phyloP scores from a whole-genome alignment of 2,888 invertebrate genomes.

The Nephrotoma appendiculata region DNA sequence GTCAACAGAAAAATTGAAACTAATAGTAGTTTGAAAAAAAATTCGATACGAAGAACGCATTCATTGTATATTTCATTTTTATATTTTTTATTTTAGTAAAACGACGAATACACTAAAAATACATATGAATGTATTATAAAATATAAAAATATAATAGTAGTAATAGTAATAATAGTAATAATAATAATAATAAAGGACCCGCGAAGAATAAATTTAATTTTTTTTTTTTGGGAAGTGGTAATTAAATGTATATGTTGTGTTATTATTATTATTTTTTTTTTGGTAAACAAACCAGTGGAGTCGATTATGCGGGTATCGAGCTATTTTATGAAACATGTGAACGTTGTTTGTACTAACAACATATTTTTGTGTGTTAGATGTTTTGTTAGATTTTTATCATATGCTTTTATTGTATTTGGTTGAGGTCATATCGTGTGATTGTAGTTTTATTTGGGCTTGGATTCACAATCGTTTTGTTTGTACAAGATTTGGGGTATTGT shows the following conservation, averaged over 20 bases:
- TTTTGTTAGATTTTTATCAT: neutral
- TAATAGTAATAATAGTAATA: neutral
- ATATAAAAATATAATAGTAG: neutral
- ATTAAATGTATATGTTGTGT: neutral
- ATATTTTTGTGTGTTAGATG: neutral
- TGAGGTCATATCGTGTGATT: neutral
- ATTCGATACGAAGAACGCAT: neutral
- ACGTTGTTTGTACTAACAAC: neutral
- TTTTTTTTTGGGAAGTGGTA: neutral
- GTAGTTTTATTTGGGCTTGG: neutral
- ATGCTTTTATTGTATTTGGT: neutral
- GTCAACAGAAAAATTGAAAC: neutral
- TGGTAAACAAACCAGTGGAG: neutral
- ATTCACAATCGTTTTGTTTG: neutral
- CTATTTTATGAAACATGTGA: neutral
- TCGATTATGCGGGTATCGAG: neutral
- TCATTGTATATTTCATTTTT: neutral
- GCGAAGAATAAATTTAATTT: neutral
- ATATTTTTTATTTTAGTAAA: neutral
- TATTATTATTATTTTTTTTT: neutral
- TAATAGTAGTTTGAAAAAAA: neutral
- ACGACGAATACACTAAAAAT: neutral
- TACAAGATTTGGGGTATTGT: neutral
- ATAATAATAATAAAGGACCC: neutral
- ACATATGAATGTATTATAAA: neutral